phyloP scores from a whole-genome alignment of 1,140 invertebrate genomes.

The Chelonus insularis region DNA sequence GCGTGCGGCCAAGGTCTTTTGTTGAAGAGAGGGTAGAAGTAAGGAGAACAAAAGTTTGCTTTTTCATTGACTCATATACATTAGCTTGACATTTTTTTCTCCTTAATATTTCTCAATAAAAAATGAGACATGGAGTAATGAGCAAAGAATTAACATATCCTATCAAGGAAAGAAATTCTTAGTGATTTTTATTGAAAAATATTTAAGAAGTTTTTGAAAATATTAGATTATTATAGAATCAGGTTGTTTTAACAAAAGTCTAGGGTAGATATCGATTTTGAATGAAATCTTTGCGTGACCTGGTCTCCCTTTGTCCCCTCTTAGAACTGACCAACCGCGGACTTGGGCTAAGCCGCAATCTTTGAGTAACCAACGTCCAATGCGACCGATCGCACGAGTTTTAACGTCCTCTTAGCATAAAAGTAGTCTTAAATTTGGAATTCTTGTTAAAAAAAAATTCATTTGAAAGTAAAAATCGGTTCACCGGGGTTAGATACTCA shows the following conservation, averaged over 20 bases:
- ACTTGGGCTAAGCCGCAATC: constrained; percentile 49
- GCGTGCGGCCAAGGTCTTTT: constrained; percentile 54
- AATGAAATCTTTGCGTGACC: constrained; percentile 50
- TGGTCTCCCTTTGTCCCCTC: constrained; percentile 33
- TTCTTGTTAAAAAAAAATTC: too few relatives aligned
- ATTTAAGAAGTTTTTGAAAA: neutral
- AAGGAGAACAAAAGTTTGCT: constrained; percentile 22
- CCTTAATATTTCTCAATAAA: neutral
- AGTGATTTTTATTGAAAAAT: too few relatives aligned
- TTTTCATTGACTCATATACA: constrained; percentile 1
- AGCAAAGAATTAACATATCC: too few relatives aligned
- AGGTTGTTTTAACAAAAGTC: constrained; percentile 3
- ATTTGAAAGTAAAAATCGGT: neutral
- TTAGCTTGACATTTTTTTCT: neutral
- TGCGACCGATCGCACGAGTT: constrained; percentile 11
- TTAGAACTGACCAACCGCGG: constrained; percentile 45
- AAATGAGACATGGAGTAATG: neutral
- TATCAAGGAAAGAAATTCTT: too few relatives aligned
- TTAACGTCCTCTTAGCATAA: neutral
- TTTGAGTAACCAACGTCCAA: constrained; percentile 36
- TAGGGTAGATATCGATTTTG: constrained; percentile 23
- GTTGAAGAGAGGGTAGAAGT: neutral
- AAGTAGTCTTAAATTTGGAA: neutral
- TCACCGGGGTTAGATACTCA: too few relatives aligned
- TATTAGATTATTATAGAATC: neutral